Evolutionary conservation across 2,888 invertebrate species (phyloP), one percentile per base, ranked within the genome.

Genomic region (Trilocha varians): DNA sequence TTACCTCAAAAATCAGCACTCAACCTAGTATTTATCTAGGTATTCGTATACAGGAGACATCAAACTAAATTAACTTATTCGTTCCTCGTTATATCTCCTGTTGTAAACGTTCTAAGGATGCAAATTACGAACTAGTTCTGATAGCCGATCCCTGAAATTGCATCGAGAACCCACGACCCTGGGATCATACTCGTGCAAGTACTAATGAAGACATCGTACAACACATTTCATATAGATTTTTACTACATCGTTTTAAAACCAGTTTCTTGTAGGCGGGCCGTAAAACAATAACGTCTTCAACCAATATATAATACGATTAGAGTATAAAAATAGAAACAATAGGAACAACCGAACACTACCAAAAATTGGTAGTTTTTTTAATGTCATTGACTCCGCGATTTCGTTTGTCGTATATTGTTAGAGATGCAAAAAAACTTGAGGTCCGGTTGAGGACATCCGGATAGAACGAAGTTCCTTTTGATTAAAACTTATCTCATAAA

Each of bases 191-290:
- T 25, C 82, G 77, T 79, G 80, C 70, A 56, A 63, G 49, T 56
- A 60, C 68, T 80, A 80, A 84, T 84, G 78, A 83, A 84, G 83
- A 82, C 76, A 76, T 84, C 79, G 77, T 76, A 65, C 62, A 67
- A 75, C 18, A 15, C 38, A 71, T 64, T 69, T 71, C 71, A 73
- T 74, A 80, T 82, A 80, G 79, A 82, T 78, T 80, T 85, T 77
- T 69, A 62, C 72, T 71, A 63, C 63, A 70, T 78, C 71, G 75
- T 78, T 76, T 75, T 71, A 76, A 74, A 65, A 65, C 54, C 50
- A 55, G 48, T 51, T 49, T 11, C 44, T 40, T 48, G 57, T 52
- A 57, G 36, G 62, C 67, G 62, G 69, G 69, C n/a, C 45, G 41
- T 41, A 8, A 11, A 33, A 36, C 9, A 18, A 38, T 42, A 36